Evolutionary conservation across 1,140 invertebrate species (phyloP), one percentile per base, ranked within the genome.

Genomic region (Gryon sp.): DNA sequence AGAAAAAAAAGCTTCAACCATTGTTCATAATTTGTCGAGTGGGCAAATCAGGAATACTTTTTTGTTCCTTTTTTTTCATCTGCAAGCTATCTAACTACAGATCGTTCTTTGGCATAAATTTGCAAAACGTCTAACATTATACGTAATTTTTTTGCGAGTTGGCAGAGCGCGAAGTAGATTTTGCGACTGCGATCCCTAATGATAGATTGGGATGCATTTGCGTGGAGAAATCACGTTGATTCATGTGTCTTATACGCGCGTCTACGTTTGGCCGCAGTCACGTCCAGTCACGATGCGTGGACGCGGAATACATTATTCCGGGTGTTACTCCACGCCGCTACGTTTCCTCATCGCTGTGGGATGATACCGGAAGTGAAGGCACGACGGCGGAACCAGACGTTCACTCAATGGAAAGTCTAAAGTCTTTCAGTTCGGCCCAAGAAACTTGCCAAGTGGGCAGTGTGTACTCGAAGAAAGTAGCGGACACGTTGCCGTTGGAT

Each of bases 381-480:
- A 87, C 81, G 83, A 86, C 80, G 79, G 87, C 86, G 87, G 87
- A 88, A 88, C 87, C 84, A 84, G 83, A 85, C 85, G 84, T 84
- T 87, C 86, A 84, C 85, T 88, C 85, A 87, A 87, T 87, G 87
- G 87, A 88, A 88, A 88, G 86, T 87, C 84, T 76, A 76, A 15
- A 81, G 82, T 81, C 79, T 83, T 83, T 81, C 82, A 86, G 84
- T 86, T 63, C 72, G 74, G 74, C 79, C n/a, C 41, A 79, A 85
- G 83, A 83, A 76, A 78, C 78, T 69, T 62, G 57, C 65, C 19
- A 76, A 73, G 75, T 73, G 75, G 79, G 52, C 79, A 80, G 79
- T 76, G 40, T 72, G 19, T 50, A 57, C 53, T 74, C 38, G 60
- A 72, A 75, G 76, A 78, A 78, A 78, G 76, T 78, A 63, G 60